These are phyloP conservation scores for Nephrotoma flavescens DNA, from an alignment of 2,888 invertebrate species.

Conservation along the genomic window DNA sequence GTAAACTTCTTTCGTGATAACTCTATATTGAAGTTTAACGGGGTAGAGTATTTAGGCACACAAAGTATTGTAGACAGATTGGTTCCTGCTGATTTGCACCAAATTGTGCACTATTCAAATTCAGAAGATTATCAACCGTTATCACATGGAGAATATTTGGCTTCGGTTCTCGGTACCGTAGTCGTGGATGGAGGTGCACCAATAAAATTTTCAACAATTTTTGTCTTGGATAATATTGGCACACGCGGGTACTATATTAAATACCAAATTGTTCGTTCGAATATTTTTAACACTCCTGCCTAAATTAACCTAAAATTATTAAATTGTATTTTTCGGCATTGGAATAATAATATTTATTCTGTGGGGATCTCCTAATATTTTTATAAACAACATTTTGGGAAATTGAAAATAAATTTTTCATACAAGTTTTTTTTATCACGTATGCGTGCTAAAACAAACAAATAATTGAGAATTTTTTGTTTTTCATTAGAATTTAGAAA, in stretches of 20 bases:
- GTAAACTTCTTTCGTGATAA: not conserved
- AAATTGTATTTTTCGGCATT: too few relatives aligned
- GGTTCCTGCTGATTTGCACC: not conserved
- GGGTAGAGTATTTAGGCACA: not conserved
- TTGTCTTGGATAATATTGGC: not conserved
- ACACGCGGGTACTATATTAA: not conserved
- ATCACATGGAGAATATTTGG: not conserved
- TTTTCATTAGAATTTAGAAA: too few relatives aligned
- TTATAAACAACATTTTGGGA: too few relatives aligned
- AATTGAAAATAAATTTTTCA: too few relatives aligned
- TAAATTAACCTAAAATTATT: not conserved
- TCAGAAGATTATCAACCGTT: not conserved
- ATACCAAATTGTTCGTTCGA: not conserved
- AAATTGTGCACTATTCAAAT: not conserved
- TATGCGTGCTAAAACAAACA: too few relatives aligned
- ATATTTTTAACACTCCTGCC: not conserved
- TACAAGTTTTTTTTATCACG: too few relatives aligned
- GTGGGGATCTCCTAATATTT: too few relatives aligned
- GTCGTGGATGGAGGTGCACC: not conserved
- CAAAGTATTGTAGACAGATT: not conserved
- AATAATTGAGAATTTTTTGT: too few relatives aligned
- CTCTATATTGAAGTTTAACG: not conserved
- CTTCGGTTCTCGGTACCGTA: not conserved
- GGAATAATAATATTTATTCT: too few relatives aligned
- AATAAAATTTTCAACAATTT: not conserved